Evolutionary conservation across 2,797 vertebrate species (phyloP), one percentile per base, ranked within the genome.

Genomic region (Lophius americanus): DNA sequence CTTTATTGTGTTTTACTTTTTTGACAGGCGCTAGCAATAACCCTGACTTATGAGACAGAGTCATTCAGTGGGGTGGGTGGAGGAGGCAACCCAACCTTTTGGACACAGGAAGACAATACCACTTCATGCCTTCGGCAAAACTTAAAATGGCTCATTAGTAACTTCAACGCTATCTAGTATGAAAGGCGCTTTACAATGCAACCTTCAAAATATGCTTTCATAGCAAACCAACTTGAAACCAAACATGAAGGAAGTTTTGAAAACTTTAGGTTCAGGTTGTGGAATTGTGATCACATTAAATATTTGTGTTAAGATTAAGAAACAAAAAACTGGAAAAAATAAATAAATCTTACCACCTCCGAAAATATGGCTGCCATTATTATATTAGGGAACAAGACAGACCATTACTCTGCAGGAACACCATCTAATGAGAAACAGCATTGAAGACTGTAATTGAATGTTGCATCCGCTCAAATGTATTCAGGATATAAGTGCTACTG

Each of bases 401-500:
- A 23, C 23, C 5, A 50, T 60, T 39, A 70, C 4, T 56, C 33
- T 53, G 47, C 9, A 55, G 56, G 9, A 51, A 76, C 76, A 66
- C n/a, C 11, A 44, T 58, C 66, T 7, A 60, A 7, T 35, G 5
- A 60, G 38, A 12, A 41, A 43, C 9, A 48, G 35, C 9, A 55
- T 11, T 62, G 23, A 64, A 66, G 41, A 71, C 38, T n/a, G 49
- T 71, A 64, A 75, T 72, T 74, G 69, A 11, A 73, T 62, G 35
- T 55, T 70, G 39, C 32, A 46, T 65, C 46, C 38, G 41, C 32
- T 60, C 54, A 75, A 64, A 73, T 38, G 49, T 37, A 47, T 43
- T 39, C 7, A 54, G 48, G 76, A 11, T 46, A 9, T 62, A 64
- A 68, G 36, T 70, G 38, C 23, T 51, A 49, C 3, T 57, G 79